A percentile compares a stretch with the other conserved stretches of the same genome.
These are phyloP conservation scores for Tethya wilhelma DNA, from an alignment of 37 sponge, comb jelly and placozoan genomes.

Conservation along the genomic window DNA sequence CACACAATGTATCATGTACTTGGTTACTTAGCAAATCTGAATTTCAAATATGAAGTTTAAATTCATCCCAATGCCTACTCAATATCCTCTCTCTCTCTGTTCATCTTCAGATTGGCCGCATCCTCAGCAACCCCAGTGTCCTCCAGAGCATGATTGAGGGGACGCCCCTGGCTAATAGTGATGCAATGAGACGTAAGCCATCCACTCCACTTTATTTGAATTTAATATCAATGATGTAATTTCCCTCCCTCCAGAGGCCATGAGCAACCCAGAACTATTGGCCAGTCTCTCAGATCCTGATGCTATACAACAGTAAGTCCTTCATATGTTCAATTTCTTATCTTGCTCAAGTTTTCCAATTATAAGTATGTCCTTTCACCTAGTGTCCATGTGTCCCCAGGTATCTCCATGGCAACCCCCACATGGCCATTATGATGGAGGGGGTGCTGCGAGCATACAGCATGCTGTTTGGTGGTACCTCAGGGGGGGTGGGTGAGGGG, in stretches of 20 bases:
- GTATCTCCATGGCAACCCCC: constrained; percentile 9
- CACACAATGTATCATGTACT: no score
- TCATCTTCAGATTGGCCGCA: constrained; percentile 19
- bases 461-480: neutral
- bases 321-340: neutral
- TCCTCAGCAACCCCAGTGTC: constrained; percentile 13
- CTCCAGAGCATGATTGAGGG: constrained; percentile 8
- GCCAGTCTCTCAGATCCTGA: constrained; percentile 33
- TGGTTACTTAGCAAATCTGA: no score
- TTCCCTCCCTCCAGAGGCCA: neutral
- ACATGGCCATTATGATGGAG: constrained; percentile 29
- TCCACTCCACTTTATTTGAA: neutral
- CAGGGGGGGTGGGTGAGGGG: constrained; percentile 11
- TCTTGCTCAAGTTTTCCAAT: neutral
- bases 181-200: neutral
- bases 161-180: neutral
- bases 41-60: no score
- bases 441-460: constrained; percentile 4
- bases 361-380: neutral
- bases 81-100: no score
- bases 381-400: neutral
- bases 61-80: no score
- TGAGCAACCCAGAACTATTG: constrained; percentile 13
- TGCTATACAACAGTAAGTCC: constrained; percentile 30
- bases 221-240: neutral